These are phyloP conservation scores for Gisinianus flammeolus DNA, from an alignment of 2,888 invertebrate species.

Conservation along the genomic window DNA sequence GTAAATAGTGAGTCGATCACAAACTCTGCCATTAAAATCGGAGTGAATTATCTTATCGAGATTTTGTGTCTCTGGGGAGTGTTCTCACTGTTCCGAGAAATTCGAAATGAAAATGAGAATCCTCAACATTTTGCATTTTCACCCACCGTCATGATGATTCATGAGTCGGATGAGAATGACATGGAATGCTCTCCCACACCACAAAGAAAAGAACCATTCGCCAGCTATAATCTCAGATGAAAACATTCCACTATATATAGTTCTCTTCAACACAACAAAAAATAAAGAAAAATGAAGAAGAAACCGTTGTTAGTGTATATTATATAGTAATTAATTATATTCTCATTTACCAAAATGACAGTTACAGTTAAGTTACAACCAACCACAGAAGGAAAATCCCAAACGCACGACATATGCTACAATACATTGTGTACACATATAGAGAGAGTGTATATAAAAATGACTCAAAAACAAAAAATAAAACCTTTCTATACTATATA, in stretches of 20 bases:
- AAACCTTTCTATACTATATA: no score
- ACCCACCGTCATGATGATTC: constrained; percentile 23
- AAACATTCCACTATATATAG: background rate
- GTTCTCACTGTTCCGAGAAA: constrained; percentile 25
- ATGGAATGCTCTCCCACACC: background rate
- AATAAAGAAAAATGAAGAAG: no score
- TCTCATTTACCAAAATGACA: no score
- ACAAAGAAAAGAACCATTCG: constrained; percentile 25
- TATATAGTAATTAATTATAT: no score
- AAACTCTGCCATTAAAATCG: constrained; percentile 31
- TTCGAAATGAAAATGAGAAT: background rate
- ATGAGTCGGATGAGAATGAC: constrained; percentile 13
- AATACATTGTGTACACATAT: no score
- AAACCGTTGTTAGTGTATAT: no score
- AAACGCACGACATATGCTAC: no score
- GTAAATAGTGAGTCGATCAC: constrained; percentile 24
- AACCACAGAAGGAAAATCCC: no score
- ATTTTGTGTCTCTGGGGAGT: constrained; percentile 33
- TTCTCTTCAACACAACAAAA: background rate
- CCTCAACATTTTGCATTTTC: constrained; percentile 25
- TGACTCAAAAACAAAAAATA: no score
- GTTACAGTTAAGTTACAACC: no score
- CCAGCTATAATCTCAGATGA: constrained; percentile 38
- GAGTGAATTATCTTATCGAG: constrained; percentile 26
- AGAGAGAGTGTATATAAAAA: no score